Evolutionary conservation across 2,797 vertebrate genomes (phyloP).

Genomic region (Gallirallus australis): DNA sequence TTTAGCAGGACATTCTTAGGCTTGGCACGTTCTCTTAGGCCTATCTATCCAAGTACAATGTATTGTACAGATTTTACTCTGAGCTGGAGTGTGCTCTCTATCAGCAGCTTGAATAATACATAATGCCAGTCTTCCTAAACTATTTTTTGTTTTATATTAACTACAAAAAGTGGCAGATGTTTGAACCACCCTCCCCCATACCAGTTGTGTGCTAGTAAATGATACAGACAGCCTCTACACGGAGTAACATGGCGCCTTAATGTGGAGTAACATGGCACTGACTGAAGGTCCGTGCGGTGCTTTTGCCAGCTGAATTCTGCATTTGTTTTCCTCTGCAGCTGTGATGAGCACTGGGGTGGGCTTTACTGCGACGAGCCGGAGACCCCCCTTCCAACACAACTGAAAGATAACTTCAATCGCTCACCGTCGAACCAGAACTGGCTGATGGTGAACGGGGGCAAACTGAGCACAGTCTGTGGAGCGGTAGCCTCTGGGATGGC

Average conservation of each 20-base stretch:
- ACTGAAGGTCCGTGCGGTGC: not conserved
- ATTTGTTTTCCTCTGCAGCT: slow-evolving; percentile 81
- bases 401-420: slow-evolving; percentile 97
- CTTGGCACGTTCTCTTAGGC: not conserved
- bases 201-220: not conserved
- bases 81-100: not conserved
- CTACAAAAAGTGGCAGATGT: not conserved
- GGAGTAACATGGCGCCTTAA: not conserved
- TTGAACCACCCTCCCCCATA: not conserved
- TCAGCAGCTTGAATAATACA: not conserved
- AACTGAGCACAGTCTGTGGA: slow-evolving; percentile 93
- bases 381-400: slow-evolving; percentile 87
- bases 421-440: slow-evolving; percentile 92
- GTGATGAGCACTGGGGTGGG: slow-evolving; percentile 94
- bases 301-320: slow-evolving; percentile 26
- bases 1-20: not conserved
- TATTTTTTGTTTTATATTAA: not conserved
- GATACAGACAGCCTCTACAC: not conserved
- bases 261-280: not conserved
- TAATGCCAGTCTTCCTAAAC: not conserved
- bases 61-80: not conserved
- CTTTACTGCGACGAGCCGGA: slow-evolving; percentile 93
- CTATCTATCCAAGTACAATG: not conserved
- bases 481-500: slow-evolving; percentile 96
- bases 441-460: slow-evolving; percentile 92